phyloP scores from a whole-genome alignment of 1,140 invertebrate genomes.

The Chironomus striatipennis region DNA sequence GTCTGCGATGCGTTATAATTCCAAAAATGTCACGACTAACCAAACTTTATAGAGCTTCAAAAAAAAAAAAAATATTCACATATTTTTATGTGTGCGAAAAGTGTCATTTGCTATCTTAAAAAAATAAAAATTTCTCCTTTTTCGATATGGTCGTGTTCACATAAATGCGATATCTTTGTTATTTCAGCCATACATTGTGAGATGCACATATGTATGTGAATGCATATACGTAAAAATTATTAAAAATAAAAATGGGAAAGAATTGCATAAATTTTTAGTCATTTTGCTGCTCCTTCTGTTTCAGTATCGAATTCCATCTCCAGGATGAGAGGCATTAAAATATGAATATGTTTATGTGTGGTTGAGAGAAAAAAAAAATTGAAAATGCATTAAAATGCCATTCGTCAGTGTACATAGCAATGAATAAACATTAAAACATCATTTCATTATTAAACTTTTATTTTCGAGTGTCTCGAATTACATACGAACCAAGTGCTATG shows the following conservation, averaged over 20 bases:
- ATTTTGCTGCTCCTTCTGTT: too few species aligned
- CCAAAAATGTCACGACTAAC: too few species aligned
- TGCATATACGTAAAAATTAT: background rate
- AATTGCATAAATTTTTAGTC: background rate
- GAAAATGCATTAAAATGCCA: constrained; percentile 13
- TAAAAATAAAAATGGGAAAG: background rate
- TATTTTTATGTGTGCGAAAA: background rate
- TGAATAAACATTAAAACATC: constrained; percentile 8
- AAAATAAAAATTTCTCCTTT: background rate
- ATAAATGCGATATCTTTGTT: background rate
- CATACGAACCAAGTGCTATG: background rate
- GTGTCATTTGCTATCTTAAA: background rate
- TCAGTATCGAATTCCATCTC: too few species aligned
- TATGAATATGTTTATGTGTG: background rate
- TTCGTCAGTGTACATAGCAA: background rate
- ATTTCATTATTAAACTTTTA: background rate
- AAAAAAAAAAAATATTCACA: too few species aligned
- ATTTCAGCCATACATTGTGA: constrained; percentile 1
- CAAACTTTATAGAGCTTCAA: too few species aligned
- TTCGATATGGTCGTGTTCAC: background rate
- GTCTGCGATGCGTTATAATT: too few species aligned
- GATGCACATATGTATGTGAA: background rate
- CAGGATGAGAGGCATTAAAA: background rate
- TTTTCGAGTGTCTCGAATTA: background rate
- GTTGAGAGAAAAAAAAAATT: background rate